Percentiles rank a stretch among this genome's conserved stretches.
Conservation (phyloP, 2,888 invertebrate species). For the Amiota mariae region DNA sequence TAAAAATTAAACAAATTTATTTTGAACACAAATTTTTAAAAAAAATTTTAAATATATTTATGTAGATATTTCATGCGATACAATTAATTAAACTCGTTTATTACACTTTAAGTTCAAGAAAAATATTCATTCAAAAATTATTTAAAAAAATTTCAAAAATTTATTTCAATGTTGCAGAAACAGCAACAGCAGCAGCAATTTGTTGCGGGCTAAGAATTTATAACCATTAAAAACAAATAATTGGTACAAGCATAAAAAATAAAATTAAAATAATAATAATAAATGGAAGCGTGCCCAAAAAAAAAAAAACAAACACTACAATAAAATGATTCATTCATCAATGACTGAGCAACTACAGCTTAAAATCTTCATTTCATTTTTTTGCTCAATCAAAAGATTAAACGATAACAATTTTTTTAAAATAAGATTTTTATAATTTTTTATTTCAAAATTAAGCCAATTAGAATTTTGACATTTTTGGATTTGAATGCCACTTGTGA, state of each 20-base stretch:
- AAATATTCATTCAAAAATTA: not conserved
- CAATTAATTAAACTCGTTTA: constrained; percentile 18
- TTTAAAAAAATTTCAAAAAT: not conserved
- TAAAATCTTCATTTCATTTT: too few species aligned
- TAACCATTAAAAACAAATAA: constrained; percentile 44
- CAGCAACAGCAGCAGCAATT: constrained; percentile 32
- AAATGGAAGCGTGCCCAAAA: too few species aligned
- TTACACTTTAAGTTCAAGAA: not conserved
- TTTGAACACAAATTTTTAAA: not conserved
- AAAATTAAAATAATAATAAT: constrained; percentile 1
- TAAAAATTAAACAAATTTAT: not conserved
- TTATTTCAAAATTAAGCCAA: not conserved
- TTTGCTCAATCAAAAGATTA: too few species aligned
- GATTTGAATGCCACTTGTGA: not conserved
- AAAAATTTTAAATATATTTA: not conserved
- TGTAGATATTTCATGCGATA: not conserved
- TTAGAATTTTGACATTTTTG: not conserved
- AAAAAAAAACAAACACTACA: too few species aligned
- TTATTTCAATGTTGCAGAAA: not conserved
- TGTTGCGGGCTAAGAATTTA: constrained; percentile 21
- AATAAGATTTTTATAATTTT: too few species aligned
- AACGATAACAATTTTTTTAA: too few species aligned
- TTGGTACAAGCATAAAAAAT: constrained; percentile 36
- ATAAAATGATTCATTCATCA: too few species aligned
- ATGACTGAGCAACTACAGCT: too few species aligned